Conservation (phyloP, 2,113 vertebrate genomes). For the Pedionomus torquatus region DNA sequence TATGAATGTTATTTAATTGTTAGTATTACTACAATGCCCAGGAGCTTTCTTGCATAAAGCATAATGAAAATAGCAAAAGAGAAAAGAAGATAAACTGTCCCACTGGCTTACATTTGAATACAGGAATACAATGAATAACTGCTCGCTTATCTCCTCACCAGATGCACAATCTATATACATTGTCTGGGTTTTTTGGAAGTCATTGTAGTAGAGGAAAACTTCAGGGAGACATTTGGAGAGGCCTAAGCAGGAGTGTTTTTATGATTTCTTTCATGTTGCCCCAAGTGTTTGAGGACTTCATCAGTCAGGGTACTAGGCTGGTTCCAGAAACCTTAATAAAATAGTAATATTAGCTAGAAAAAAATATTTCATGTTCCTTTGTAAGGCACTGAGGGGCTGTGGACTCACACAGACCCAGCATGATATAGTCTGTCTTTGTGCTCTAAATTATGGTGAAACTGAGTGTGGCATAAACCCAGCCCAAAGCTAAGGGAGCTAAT, state of each 20-base stretch:
- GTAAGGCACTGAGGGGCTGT: neutral
- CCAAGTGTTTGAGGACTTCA: neutral
- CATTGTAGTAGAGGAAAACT: neutral
- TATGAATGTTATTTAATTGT: neutral
- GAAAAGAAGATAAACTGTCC: neutral
- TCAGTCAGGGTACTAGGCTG: neutral
- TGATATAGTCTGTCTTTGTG: neutral
- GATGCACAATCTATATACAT: accelerated
- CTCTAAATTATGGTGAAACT: neutral
- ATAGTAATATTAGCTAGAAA: neutral
- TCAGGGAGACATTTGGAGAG: neutral
- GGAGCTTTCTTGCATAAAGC: neutral
- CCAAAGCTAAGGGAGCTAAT: neutral
- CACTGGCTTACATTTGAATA: neutral
- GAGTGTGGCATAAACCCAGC: neutral
- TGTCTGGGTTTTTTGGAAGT: neutral
- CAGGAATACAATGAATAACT: neutral
- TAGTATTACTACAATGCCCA: neutral
- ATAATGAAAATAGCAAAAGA: neutral
- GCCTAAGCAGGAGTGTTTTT: neutral
- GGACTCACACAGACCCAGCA: neutral
- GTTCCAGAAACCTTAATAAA: neutral
- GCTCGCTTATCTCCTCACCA: neutral
- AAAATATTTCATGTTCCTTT: neutral
- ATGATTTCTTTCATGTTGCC: neutral